Conservation (phyloP, 2,888 invertebrate genomes). For the Tortrix viridana region DNA sequence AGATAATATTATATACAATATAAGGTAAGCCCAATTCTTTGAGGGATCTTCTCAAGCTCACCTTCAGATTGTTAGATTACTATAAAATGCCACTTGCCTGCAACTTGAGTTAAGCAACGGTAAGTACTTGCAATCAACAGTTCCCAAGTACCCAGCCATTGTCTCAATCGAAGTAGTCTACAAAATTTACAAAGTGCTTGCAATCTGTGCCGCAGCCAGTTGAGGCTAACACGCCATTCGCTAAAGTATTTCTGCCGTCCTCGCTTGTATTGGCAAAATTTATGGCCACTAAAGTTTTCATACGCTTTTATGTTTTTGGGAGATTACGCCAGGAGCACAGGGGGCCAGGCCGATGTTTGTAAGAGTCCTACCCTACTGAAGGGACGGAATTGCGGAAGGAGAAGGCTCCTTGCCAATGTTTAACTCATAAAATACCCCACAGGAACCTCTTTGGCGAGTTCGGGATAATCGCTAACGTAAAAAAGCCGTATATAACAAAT, state of each 20-base stretch:
- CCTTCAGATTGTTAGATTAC: too few species aligned
- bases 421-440: constrained; percentile 53
- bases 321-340: constrained; percentile 68
- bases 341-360: constrained; percentile 62
- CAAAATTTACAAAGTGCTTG: constrained; percentile 39
- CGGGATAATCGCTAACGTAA: constrained; percentile 32
- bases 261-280: constrained; percentile 69
- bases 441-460: constrained; percentile 48
- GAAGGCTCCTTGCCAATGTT: constrained; percentile 57
- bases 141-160: constrained; percentile 22
- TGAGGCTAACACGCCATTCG: constrained; percentile 49
- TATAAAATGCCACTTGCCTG: neutral
- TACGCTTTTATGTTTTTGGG: constrained; percentile 71
- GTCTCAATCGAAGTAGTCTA: constrained; percentile 20
- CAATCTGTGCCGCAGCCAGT: constrained; percentile 43
- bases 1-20: too few species aligned
- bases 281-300: constrained; percentile 76
- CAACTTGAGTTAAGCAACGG: neutral
- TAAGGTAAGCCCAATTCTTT: too few species aligned
- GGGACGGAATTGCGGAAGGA: constrained; percentile 62
- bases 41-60: too few species aligned
- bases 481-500: constrained; percentile 16
- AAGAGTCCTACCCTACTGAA: constrained; percentile 56
- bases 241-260: constrained; percentile 56
- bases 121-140: constrained; percentile 18